Evolutionary conservation across 2,113 vertebrate species (phyloP).

Genomic region (Pelodiscus sinensis): DNA sequence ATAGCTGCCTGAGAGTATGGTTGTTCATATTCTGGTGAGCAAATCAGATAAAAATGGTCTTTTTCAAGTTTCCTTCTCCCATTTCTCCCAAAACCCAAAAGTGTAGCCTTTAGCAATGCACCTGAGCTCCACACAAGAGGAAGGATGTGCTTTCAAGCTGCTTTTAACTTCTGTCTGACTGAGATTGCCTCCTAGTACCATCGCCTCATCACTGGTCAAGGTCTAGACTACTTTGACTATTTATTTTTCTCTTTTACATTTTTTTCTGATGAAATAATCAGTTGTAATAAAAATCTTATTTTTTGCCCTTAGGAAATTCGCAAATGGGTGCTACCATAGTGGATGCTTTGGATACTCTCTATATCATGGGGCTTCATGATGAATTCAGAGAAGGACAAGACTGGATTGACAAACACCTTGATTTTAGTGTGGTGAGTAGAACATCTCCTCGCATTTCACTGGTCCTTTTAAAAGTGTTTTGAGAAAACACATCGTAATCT

Average conservation of each 20-base stretch:
- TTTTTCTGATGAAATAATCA: neutral
- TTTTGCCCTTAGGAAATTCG: conserved; percentile 87
- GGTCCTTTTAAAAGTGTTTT: neutral
- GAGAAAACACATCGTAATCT: neutral
- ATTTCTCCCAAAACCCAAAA: neutral
- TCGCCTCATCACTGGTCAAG: neutral
- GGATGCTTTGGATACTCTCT: conserved; percentile 96
- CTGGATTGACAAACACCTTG: conserved; percentile 96
- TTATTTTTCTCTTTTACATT: neutral
- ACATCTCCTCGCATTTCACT: neutral
- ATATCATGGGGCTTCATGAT: conserved; percentile 96
- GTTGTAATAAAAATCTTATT: conserved; percentile 53
- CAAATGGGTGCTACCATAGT: conserved; percentile 97
- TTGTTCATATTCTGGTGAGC: neutral
- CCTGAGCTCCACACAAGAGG: neutral
- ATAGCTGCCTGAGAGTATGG: neutral
- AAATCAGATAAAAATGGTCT: neutral
- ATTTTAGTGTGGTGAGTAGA: conserved; percentile 92
- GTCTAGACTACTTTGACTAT: neutral
- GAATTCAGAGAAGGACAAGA: conserved; percentile 97
- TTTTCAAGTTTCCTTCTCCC: neutral
- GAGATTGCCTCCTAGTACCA: neutral
- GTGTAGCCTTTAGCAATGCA: neutral
- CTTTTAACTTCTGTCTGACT: neutral
- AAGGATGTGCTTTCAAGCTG: neutral